These are phyloP conservation scores for Hippoglossus hippoglossus DNA, from an alignment of 2,797 vertebrate species.

Conservation along the genomic window DNA sequence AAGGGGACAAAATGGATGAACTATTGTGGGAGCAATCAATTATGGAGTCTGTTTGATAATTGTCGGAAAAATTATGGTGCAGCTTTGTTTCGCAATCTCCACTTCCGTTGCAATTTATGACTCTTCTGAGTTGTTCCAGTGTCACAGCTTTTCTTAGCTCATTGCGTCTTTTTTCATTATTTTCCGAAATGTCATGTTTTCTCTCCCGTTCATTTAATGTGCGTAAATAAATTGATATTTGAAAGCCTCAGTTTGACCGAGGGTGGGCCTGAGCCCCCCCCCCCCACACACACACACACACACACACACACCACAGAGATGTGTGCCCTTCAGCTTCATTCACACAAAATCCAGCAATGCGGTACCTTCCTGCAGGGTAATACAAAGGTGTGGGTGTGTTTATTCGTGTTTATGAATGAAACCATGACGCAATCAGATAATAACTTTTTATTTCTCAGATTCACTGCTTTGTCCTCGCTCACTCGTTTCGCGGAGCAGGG, in stretches of 20 bases:
- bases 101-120: constrained; percentile 15
- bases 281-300: not conserved
- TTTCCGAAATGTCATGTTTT: constrained; percentile 25
- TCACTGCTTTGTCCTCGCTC: too few species aligned
- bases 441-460: not conserved
- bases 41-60: constrained; percentile 38
- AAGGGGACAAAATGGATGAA: constrained; percentile 32
- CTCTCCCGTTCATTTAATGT: constrained; percentile 16
- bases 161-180: constrained; percentile 17
- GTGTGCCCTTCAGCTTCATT: too few species aligned
- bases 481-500: too few species aligned
- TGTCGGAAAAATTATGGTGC: not conserved
- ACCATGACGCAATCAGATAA: not conserved
- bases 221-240: constrained; percentile 19
- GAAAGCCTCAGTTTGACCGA: not conserved
- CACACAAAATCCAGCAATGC: too few species aligned
- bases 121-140: constrained; percentile 6
- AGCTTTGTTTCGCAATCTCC: constrained; percentile 20
- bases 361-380: too few species aligned
- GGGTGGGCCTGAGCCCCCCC: not conserved
- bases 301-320: too few species aligned
- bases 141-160: constrained; percentile 11
- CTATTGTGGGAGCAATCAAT: constrained; percentile 43
- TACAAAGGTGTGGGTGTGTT: not conserved
- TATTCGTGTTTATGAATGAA: not conserved